phyloP scores from a whole-genome alignment of 2,113 vertebrate species.

The Steatornis caripensis region DNA sequence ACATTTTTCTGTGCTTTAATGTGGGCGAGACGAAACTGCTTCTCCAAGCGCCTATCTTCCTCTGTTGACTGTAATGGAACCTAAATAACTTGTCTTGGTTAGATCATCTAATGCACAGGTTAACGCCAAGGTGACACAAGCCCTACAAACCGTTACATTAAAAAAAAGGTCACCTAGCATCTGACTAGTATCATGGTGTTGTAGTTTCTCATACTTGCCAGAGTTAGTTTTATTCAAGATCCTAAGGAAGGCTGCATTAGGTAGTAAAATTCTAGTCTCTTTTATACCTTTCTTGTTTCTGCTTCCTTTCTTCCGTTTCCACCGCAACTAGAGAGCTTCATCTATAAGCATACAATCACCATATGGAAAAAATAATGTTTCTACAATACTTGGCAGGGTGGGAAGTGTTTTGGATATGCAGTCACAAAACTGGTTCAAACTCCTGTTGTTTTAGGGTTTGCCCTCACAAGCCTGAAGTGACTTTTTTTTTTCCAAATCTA shows the following conservation, averaged over 20 bases:
- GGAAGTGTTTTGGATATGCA: background rate
- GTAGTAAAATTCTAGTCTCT: background rate
- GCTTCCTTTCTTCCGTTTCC: background rate
- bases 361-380: background rate
- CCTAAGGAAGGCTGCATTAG: background rate
- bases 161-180: background rate
- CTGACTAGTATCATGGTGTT: rapidly evolving
- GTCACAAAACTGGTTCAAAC: rapidly evolving
- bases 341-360: background rate
- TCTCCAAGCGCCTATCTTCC: background rate
- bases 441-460: background rate
- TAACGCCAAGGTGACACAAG: background rate
- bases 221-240: background rate
- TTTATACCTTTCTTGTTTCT: background rate
- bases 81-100: background rate
- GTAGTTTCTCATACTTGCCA: background rate
- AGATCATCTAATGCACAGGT: background rate
- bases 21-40: background rate
- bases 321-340: background rate
- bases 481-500: background rate
- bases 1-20: background rate
- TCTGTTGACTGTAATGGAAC: background rate
- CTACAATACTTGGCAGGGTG: rapidly evolving
- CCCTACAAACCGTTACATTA: background rate
- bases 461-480: background rate